Base-by-base conservation (phyloP, 2,888 invertebrate species). In the Yponomeuta cagnagella region DNA sequence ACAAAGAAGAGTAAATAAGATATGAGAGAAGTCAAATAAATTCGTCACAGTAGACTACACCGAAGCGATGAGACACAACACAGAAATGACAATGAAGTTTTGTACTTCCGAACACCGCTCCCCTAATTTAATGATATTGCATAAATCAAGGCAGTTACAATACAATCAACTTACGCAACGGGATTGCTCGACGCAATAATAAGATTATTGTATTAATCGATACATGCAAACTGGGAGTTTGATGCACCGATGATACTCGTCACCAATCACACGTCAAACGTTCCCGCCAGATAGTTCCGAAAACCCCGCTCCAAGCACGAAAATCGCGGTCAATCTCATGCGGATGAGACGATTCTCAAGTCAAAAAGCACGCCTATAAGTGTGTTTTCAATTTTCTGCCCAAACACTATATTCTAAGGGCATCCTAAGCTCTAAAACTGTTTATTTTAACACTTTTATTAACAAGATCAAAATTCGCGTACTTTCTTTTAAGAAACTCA, bases 11-110 rank as follows among this genome's bases (percentile, higher is more conserved):
- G 76, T 76, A 77, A 79, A 75, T 15, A 3, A 58, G 12, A 15
- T 5, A 15, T 77, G 74, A 80, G 73, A 75, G 64, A 76, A 65
- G 72, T 71, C 43, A 33, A 82, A 83, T 86, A 87, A 89, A 89
- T 88, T 88, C 89, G 88, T 85, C 83, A 85, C 73, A 71, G n/a
- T 79, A 81, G 77, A 83, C 82, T 80, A 85, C 80, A 79, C 77
- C 81, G 79, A 82, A 75, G 80, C 81, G 77, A 48, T 23, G 68
- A 48, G 31, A 48, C 43, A 68, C 43, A 68, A 37, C 68, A 23
- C 37, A 37, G 9, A 12, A 12, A 37, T 68, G 43, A 37, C 48
- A 80, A 78, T 68, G 63, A 70, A 67, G 67, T 48, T 72, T 72
- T 72, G 72, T 72, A 72, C 72, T 70, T 72, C 67, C 66, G 52